These are phyloP conservation scores for Nesoenas mayeri DNA, from an alignment of 2,113 vertebrate genomes.

Conservation along the genomic window DNA sequence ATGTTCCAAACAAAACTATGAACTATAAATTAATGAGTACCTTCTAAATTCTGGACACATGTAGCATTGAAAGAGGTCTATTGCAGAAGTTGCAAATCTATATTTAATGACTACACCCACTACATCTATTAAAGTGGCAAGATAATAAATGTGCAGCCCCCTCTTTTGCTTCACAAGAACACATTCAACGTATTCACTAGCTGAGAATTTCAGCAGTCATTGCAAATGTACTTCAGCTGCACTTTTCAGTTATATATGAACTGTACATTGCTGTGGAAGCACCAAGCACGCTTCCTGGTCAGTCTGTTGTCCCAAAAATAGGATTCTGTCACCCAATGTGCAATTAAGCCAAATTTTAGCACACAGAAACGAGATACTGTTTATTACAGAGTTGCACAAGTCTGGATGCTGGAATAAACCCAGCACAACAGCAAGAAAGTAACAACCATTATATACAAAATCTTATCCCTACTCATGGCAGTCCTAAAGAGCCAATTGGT, in stretches of 20 bases:
- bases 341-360: too few species aligned
- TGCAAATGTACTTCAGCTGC: not conserved
- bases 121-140: not conserved
- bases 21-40: not conserved
- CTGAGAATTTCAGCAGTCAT: not conserved
- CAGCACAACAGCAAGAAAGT: too few species aligned
- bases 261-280: not conserved
- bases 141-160: constrained; percentile 10
- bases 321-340: too few species aligned
- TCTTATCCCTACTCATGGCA: too few species aligned
- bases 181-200: constrained; percentile 1
- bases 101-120: constrained; percentile 37
- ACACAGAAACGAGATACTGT: too few species aligned
- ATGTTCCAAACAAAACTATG: not conserved
- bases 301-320: not conserved
- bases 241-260: not conserved
- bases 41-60: not conserved
- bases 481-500: too few species aligned
- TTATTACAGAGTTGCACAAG: too few species aligned
- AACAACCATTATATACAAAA: too few species aligned
- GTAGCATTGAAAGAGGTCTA: constrained; percentile 4
- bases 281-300: not conserved
- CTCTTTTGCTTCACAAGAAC: not conserved
- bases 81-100: constrained; percentile 9
- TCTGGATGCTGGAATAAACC: too few species aligned